Evolutionary conservation across 2,113 vertebrate species (phyloP), one percentile per base, ranked within the genome.

Genomic region (Delphinus delphis): DNA sequence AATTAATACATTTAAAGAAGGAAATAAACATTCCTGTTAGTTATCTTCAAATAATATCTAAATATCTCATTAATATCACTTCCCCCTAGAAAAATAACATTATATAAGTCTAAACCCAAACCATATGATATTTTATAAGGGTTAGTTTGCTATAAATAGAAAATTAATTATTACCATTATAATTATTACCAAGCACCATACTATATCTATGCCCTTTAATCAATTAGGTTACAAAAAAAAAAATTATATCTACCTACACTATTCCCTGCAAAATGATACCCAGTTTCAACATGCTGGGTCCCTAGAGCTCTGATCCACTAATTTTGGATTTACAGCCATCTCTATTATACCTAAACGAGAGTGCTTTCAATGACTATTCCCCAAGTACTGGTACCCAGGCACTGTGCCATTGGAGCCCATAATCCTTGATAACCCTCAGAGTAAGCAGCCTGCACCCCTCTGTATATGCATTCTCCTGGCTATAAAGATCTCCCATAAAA

Each of bases 251-350:
- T 80, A 84, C 77, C 91, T 89, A 92, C 73, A 68, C 55, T 60
- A 33, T 95, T 94, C 70, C 86, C 74, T 97, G 67, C 50, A 97
- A 97, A 98, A 96, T 92, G 73, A 92, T 74, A 33, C 80, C 68
- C n/a, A 93, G 87, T 93, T 97, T 86, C 23, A 83, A 80, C 71
- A 92, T 93, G 5, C 79, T 73, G 25, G 73, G 26, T 76, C 90
- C 84, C 95, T 96, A 70, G 95, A 96, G 96, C 80, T 97, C 95
- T 87, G 31, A 60, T 55, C 77, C 63, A 90, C 79, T 96, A 81
- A 47, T 88, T 98, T 92, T 50, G 31, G 53, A 84, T 95, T 96
- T 95, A 41, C 77, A 97, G 93, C 93, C 17, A 36, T 87, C 53
- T 90, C 47, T 3, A 10, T 77, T 70, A 87, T 62, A 84, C 41